These are phyloP conservation scores for Lutra lutra DNA, from an alignment of 2,797 vertebrate genomes.

Conservation along the genomic window DNA sequence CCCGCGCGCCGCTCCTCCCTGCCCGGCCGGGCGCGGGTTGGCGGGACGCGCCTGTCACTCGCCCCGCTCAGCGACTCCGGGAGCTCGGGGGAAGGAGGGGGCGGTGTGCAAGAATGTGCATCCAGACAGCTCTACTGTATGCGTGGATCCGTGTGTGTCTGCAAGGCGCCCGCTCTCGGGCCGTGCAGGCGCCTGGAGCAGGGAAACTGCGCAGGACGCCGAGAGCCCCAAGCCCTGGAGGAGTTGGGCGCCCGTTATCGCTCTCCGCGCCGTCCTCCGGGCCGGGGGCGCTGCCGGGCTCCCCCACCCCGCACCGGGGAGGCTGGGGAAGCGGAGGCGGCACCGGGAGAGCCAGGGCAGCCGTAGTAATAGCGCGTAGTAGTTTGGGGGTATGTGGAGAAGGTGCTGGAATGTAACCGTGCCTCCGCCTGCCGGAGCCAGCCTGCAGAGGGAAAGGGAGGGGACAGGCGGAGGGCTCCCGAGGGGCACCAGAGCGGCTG, in stretches of 20 bases:
- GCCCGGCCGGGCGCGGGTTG: conserved; percentile 44
- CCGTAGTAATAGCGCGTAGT: conserved; percentile 58
- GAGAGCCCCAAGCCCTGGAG: background rate
- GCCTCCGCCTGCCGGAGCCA: conserved; percentile 65
- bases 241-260: background rate
- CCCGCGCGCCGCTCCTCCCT: conserved; percentile 69
- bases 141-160: conserved; percentile 58
- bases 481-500: background rate
- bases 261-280: background rate
- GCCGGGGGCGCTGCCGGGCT: background rate
- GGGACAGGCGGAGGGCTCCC: background rate
- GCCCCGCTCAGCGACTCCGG: conserved; percentile 56
- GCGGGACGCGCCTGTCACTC: conserved; percentile 65
- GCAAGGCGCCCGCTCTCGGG: conserved; percentile 36
- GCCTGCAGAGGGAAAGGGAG: conserved; percentile 53
- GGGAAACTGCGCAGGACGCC: conserved; percentile 66
- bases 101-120: conserved; percentile 73
- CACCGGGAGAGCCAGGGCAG: background rate
- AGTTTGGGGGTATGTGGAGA: conserved; percentile 75
- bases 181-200: conserved; percentile 60
- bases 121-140: conserved; percentile 69
- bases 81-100: background rate
- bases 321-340: background rate
- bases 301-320: background rate
- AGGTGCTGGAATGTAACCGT: conserved; percentile 79